Base-by-base conservation (phyloP, 2,797 vertebrate species). In the Amniataba percoides region DNA sequence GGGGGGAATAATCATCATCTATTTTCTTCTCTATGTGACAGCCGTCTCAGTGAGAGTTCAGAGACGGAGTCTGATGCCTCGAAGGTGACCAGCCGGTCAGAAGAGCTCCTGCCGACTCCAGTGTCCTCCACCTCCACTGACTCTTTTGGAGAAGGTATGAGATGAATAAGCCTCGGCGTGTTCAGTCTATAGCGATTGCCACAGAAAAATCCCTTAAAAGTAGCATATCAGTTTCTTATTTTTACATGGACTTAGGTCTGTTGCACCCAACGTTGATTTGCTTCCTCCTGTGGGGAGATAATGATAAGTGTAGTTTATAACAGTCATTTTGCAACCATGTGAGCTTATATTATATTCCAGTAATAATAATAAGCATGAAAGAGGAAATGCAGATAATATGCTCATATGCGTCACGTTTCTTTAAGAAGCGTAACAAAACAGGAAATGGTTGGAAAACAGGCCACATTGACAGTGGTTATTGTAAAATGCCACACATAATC, bases 111-210 rank as follows among this genome's bases (percentile, higher is more conserved):
- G 43, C 95, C 95, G 66, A 94, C 93, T 0, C 84, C 95, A 23
- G 93, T 94, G 40, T 96, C 95, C 5, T 95, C 96, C 77, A 93
- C 96, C 55, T 97, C 96, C 74, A 86, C 93, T 0, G 97, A 99
- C 82, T 93, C 96, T 51, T 61, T 96, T 5, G 91, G 95, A 83
- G 98, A 99, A 92, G 97, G 98, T 99, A 84, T 71, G 70, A 19
- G 1, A 65, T 12, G 1, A 81, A 46, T n/a, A 15, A 36, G 45
- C 1, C 19, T 75, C 12, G 7, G 31, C 58, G 10, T 49, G 42
- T 36, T 42, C 2, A 16, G 2, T 25, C 43, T 64, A 15, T 7
- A 25, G 7, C 12, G 3, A 23, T 31, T 45, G 48, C 2, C 7
- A 8, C 1, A 16, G 3, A 14, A 23, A 21, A 59, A 36, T 10